These are phyloP conservation scores for Morone saxatilis DNA, from an alignment of 2,113 vertebrate species.

Conservation along the genomic window DNA sequence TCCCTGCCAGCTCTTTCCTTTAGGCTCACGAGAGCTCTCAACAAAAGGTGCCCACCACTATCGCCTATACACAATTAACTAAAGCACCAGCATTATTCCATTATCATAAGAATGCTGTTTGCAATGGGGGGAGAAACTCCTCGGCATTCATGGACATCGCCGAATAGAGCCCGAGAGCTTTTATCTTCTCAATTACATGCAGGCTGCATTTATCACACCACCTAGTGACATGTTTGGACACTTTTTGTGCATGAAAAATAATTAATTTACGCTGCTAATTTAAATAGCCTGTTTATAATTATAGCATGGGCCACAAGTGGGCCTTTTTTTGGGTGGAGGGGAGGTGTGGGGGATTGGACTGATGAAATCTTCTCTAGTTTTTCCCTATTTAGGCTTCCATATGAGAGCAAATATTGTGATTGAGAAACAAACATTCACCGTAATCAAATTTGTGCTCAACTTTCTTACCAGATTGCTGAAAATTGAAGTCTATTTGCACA, in stretches of 20 bases:
- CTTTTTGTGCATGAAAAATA: conserved; percentile 58
- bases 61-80: conserved; percentile 83
- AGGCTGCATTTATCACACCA: conserved; percentile 69
- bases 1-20: conserved; percentile 76
- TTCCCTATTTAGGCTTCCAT: background rate
- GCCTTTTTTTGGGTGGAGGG: background rate
- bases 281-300: conserved; percentile 55
- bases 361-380: background rate
- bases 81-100: conserved; percentile 83
- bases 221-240: conserved; percentile 70
- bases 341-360: background rate
- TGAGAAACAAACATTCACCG: background rate
- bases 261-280: conserved; percentile 53
- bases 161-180: conserved; percentile 70
- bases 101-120: conserved; percentile 87
- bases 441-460: background rate
- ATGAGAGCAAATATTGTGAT: background rate
- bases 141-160: conserved; percentile 74
- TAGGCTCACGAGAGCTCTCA: conserved; percentile 70
- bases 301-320: conserved; percentile 11
- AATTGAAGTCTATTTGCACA: background rate
- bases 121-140: conserved; percentile 72
- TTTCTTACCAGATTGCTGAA: background rate
- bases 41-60: conserved; percentile 84
- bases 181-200: conserved; percentile 80